These are phyloP conservation scores for Synchiropus splendidus DNA, from an alignment of 2,113 vertebrate genomes.

Conservation along the genomic window DNA sequence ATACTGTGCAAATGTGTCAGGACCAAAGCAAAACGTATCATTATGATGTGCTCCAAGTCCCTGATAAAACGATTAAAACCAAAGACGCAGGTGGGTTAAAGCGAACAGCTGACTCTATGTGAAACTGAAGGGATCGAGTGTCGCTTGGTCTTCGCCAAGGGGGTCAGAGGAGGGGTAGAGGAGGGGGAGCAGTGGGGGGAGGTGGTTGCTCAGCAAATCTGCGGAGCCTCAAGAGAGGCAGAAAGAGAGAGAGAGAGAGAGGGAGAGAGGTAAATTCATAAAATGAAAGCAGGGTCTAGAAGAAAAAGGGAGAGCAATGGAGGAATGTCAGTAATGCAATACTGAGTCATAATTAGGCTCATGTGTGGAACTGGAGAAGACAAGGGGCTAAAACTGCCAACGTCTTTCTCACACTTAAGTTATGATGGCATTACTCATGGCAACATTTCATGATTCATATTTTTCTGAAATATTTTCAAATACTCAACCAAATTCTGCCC, in stretches of 20 bases:
- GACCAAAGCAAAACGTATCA: conserved; percentile 54
- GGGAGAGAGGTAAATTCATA: conserved; percentile 1
- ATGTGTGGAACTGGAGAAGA: conserved; percentile 54
- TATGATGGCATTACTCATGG: no score
- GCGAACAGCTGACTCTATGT: conserved; percentile 21
- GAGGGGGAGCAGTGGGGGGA: neutral
- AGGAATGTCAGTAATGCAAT: conserved; percentile 64
- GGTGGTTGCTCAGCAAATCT: conserved; percentile 54
- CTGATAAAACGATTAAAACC: conserved; percentile 5
- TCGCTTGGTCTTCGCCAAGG: conserved; percentile 27
- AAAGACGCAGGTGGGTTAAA: neutral
- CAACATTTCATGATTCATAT: no score
- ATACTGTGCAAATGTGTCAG: conserved; percentile 45
- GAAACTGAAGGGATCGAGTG: conserved; percentile 36
- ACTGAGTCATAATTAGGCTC: conserved; percentile 67
- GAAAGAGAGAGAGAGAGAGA: conserved; percentile 8
- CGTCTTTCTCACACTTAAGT: no score
- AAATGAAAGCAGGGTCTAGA: neutral
- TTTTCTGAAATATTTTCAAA: no score
- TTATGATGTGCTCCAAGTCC: conserved; percentile 28
- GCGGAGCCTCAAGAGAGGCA: conserved; percentile 12
- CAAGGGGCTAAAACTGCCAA: conserved; percentile 47
- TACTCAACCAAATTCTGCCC: no score
- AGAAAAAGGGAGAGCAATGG: conserved; percentile 35
- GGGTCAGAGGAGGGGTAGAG: conserved; percentile 27